A percentile compares a stretch with the other conserved stretches of the same genome.
Evolutionary conservation across 2,113 vertebrate species (phyloP).

Genomic region (Baryphthengus martii): DNA sequence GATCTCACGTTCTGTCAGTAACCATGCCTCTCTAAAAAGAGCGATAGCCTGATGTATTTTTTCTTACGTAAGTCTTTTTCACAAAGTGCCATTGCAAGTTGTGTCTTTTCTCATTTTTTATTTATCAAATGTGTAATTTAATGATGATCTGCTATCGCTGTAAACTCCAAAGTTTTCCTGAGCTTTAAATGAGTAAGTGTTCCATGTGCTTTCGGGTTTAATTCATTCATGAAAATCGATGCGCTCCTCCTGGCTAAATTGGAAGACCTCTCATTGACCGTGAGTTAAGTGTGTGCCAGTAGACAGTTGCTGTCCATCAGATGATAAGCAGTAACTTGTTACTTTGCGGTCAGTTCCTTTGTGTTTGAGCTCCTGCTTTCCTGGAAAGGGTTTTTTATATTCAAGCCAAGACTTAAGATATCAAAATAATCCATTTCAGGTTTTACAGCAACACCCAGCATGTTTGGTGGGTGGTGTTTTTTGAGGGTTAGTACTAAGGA

Average conservation of each 20-base stretch:
- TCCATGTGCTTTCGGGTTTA: not conserved
- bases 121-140: not conserved
- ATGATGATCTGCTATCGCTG: not conserved
- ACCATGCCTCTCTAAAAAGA: not conserved
- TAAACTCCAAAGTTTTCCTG: not conserved
- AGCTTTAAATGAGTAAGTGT: constrained; percentile 1
- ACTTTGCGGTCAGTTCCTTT: not conserved
- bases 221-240: not conserved
- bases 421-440: not conserved
- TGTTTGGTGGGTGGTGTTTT: not conserved
- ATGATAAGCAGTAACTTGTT: not conserved
- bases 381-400: not conserved
- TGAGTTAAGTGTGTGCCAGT: not conserved
- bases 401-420: not conserved
- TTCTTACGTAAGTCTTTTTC: not conserved
- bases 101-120: not conserved
- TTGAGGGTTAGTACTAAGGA: not conserved
- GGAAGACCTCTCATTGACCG: not conserved
- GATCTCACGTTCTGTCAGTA: not conserved
- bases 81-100: not conserved
- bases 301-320: not conserved
- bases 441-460: not conserved
- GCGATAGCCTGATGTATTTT: not conserved
- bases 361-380: not conserved
- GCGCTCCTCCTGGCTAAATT: not conserved